Percentiles rank a stretch among this genome's conserved stretches.
These are phyloP conservation scores for Platorchestia sp. DNA, from an alignment of 1,140 invertebrate genomes.

Conservation along the genomic window DNA sequence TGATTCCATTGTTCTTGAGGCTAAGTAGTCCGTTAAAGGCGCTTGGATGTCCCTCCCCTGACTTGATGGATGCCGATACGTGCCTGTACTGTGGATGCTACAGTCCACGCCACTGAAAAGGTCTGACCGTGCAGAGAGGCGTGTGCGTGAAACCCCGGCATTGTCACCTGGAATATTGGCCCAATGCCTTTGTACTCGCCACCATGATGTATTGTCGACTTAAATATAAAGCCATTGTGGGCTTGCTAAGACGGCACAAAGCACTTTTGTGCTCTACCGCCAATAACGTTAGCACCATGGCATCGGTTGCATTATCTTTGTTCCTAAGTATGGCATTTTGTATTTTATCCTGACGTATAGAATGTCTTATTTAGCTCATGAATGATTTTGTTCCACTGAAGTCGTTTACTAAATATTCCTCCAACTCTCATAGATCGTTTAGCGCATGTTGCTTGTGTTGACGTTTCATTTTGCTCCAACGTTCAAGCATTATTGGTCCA, in stretches of 20 bases:
- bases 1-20: neutral
- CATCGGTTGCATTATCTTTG: constrained; percentile 4
- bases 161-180: constrained; percentile 37
- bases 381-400: neutral
- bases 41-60: neutral
- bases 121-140: neutral
- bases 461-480: neutral
- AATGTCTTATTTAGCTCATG: constrained; percentile 31
- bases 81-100: neutral
- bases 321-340: constrained; percentile 3
- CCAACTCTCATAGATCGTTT: neutral
- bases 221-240: constrained; percentile 35
- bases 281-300: constrained; percentile 24
- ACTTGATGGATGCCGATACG: neutral
- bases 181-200: constrained; percentile 23
- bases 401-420: neutral
- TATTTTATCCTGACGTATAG: neutral
- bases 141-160: constrained; percentile 23
- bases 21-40: neutral
- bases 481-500: neutral
- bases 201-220: neutral
- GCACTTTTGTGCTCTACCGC: constrained; percentile 20
- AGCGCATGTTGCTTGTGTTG: neutral
- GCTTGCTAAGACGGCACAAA: constrained; percentile 14
- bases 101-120: neutral